Conservation (phyloP, 2,113 vertebrate species). For the Eurystomus gularis region DNA sequence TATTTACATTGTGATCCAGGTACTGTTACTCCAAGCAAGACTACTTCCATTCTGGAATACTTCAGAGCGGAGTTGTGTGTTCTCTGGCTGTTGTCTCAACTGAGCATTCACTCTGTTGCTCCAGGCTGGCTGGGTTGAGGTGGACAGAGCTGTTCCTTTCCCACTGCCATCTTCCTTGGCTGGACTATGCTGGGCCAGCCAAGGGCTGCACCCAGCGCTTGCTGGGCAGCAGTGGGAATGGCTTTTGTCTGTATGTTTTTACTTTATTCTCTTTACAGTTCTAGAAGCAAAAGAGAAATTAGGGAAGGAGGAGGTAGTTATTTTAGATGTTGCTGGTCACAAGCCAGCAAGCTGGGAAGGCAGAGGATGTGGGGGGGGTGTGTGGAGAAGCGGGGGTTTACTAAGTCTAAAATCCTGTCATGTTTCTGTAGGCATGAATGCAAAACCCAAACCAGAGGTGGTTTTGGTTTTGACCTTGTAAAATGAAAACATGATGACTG, state of each 20-base stretch:
- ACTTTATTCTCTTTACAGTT: not conserved
- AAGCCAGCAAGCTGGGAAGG: not conserved
- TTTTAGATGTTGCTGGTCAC: slow-evolving; percentile 4
- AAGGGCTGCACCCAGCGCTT: not conserved
- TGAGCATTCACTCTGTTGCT: not conserved
- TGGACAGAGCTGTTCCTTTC: not conserved
- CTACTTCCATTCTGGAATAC: not conserved
- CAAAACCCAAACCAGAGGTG: slow-evolving; percentile 35
- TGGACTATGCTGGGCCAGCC: not conserved
- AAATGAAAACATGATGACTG: not conserved
- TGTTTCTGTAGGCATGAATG: slow-evolving; percentile 9
- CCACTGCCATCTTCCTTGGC: not conserved
- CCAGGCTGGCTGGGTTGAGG: not conserved
- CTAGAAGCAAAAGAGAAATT: not conserved
- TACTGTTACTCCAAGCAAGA: not conserved
- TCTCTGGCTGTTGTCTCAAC: not conserved
- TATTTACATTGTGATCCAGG: not conserved
- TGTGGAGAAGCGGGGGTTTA: not conserved
- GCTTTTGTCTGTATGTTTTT: not conserved
- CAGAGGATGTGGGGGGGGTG: not conserved
- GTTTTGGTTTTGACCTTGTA: slow-evolving; percentile 42
- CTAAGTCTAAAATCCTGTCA: not conserved
- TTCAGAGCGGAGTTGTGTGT: not conserved
- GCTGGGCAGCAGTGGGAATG: not conserved
- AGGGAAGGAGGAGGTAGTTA: not conserved